Conservation (phyloP, 2,888 invertebrate genomes). For the Eustalomyia histrio region DNA sequence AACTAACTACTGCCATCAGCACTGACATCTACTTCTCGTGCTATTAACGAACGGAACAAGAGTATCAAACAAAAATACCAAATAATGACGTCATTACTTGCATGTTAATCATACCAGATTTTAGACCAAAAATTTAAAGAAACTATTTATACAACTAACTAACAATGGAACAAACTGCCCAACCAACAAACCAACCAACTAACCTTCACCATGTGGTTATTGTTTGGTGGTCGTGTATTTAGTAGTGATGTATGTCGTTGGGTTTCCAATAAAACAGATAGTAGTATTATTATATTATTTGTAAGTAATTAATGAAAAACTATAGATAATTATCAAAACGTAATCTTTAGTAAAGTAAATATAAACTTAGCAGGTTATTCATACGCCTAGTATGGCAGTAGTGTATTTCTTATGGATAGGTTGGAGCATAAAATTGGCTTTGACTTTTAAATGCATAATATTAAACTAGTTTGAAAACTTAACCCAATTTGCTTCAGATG, state of each 20-base stretch:
- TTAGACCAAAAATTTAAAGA: not conserved
- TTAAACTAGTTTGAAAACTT: too few relatives aligned
- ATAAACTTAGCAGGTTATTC: constrained; percentile 3
- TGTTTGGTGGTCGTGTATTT: not conserved
- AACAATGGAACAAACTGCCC: not conserved
- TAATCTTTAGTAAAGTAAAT: not conserved
- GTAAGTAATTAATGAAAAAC: constrained; percentile 50
- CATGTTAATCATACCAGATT: constrained; percentile 20
- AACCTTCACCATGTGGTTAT: not conserved
- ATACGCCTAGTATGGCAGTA: constrained; percentile 25
- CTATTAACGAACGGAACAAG: constrained; percentile 12
- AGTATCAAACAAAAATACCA: constrained; percentile 2
- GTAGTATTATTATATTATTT: constrained; percentile 51
- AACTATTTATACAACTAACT: not conserved
- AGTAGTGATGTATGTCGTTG: constrained; percentile 2
- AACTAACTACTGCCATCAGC: constrained; percentile 12
- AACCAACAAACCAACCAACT: not conserved
- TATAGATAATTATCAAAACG: constrained; percentile 30
- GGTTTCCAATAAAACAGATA: constrained; percentile 36
- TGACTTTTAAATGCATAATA: too few relatives aligned
- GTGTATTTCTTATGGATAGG: too few relatives aligned
- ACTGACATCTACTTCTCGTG: constrained; percentile 3
- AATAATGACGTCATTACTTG: constrained; percentile 59
- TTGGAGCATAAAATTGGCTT: too few relatives aligned
- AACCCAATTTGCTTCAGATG: too few relatives aligned